Percentiles rank a stretch among this genome's conserved stretches.
Evolutionary conservation across 2,888 invertebrate species (phyloP).

Genomic region (Orchesellides sinensis): DNA sequence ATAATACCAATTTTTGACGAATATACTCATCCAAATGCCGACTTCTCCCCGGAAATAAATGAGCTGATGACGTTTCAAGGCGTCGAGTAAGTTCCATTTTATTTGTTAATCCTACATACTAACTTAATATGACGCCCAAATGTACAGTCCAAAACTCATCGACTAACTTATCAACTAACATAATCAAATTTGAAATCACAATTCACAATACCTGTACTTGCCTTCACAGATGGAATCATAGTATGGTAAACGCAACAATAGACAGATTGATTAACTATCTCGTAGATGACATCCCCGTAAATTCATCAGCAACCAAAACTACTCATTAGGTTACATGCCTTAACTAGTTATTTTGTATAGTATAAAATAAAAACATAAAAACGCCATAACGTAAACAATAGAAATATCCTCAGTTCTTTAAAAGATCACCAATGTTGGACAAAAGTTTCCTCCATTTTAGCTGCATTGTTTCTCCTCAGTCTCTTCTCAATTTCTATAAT

Average conservation of each 20-base stretch:
- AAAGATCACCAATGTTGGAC: too few species aligned
- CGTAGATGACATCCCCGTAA: background rate
- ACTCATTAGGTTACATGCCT: too few species aligned
- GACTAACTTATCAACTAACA: background rate
- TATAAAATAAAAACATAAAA: too few species aligned
- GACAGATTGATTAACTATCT: slow-evolving; percentile 47
- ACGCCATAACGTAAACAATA: too few species aligned
- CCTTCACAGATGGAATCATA: slow-evolving; percentile 46
- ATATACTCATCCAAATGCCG: slow-evolving; percentile 50
- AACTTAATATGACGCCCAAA: too few species aligned
- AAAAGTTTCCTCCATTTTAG: too few species aligned
- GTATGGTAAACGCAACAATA: slow-evolving; percentile 45
- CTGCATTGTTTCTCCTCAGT: background rate
- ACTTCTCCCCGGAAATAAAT: slow-evolving; percentile 58
- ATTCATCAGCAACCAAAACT: background rate
- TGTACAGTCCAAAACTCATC: too few species aligned
- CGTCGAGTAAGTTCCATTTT: slow-evolving; percentile 27
- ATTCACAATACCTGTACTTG: too few species aligned
- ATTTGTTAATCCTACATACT: too few species aligned
- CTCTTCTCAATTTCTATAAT: background rate
- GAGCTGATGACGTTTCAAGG: slow-evolving; percentile 49
- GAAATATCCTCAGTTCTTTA: too few species aligned
- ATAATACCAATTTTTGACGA: slow-evolving; percentile 65
- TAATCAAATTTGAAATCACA: background rate
- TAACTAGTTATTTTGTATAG: too few species aligned